Percentiles rank a stretch among this genome's conserved stretches.
Conservation (phyloP, 1,140 invertebrate species). For the Trypoxylus dichotomus region DNA sequence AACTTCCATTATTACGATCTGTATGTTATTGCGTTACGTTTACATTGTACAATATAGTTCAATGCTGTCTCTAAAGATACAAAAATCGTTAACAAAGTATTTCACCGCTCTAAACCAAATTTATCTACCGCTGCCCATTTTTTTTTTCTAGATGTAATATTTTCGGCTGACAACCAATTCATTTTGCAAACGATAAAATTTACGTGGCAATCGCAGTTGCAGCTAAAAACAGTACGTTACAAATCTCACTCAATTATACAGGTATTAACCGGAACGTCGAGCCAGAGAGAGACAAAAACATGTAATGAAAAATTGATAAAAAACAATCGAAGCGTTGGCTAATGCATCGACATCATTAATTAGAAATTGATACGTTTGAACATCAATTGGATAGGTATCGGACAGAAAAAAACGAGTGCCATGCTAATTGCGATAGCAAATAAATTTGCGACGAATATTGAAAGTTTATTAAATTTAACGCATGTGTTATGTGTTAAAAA, state of each 20-base stretch:
- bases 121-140: too few species aligned
- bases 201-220: too few species aligned
- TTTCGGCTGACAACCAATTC: too few species aligned
- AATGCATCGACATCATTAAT: not conserved
- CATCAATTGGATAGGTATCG: not conserved
- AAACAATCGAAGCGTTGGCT: not conserved
- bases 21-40: too few species aligned
- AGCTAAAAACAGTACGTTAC: not conserved
- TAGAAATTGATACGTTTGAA: slow-evolving; percentile 8
- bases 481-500: not conserved
- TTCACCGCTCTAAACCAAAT: too few species aligned
- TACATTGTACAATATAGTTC: too few species aligned
- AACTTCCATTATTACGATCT: too few species aligned
- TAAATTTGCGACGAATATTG: not conserved
- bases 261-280: not conserved
- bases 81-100: too few species aligned
- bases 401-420: not conserved
- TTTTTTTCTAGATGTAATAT: too few species aligned
- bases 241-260: not conserved
- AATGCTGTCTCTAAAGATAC: too few species aligned
- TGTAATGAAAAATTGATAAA: not conserved
- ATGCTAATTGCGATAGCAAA: not conserved
- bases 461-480: not conserved
- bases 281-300: not conserved
- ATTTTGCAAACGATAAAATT: too few species aligned